Conservation (phyloP, 2,113 vertebrate genomes). For the Oreocharis arfaki region DNA sequence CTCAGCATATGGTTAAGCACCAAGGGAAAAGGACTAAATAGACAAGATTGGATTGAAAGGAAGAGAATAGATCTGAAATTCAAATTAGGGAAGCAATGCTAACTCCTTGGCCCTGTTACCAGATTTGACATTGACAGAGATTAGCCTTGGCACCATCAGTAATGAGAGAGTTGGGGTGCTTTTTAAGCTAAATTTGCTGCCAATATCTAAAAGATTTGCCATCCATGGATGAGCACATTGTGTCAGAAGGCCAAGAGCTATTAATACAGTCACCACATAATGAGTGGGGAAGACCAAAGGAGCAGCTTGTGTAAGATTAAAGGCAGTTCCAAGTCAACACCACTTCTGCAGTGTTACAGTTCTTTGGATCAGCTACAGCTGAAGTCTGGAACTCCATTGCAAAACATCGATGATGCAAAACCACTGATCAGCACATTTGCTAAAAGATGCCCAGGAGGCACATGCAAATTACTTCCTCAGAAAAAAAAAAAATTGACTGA, state of each 20-base stretch:
- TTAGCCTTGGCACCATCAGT: slow-evolving; percentile 52
- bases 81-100: slow-evolving; percentile 23
- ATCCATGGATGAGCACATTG: slow-evolving; percentile 4
- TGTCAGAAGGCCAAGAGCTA: slow-evolving; percentile 47
- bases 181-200: slow-evolving; percentile 60
- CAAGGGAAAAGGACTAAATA: slow-evolving; percentile 37
- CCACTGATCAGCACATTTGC: neutral
- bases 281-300: slow-evolving; percentile 21
- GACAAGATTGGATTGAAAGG: slow-evolving; percentile 37
- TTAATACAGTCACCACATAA: slow-evolving; percentile 34
- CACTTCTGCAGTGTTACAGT: neutral
- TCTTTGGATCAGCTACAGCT: neutral
- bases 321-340: slow-evolving; percentile 1
- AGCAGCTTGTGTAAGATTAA: slow-evolving; percentile 17
- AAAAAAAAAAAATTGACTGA: neutral
- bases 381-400: neutral
- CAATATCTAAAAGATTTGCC: slow-evolving; percentile 51
- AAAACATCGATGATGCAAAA: neutral
- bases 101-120: slow-evolving; percentile 40
- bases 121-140: slow-evolving; percentile 40
- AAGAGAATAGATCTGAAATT: slow-evolving; percentile 44
- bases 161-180: slow-evolving; percentile 51
- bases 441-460: neutral
- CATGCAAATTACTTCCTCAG: neutral
- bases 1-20: slow-evolving; percentile 1